Conservation (phyloP, 2,888 invertebrate genomes). For the Eupithecia tripunctaria region DNA sequence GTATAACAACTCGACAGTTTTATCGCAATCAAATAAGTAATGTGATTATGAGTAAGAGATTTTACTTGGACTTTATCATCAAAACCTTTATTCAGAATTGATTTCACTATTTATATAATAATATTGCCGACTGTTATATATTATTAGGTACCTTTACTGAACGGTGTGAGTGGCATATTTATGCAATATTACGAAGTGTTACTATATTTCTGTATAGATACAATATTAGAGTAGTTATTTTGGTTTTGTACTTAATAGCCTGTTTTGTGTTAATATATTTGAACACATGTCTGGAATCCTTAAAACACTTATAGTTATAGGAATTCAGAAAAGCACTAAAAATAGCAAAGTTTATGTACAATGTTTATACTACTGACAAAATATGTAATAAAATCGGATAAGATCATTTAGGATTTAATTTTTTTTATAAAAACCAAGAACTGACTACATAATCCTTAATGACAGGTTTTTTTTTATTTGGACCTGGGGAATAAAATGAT, state of each 20-base stretch:
- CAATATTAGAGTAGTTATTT: constrained; percentile 12
- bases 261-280: neutral
- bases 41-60: neutral
- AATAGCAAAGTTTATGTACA: neutral
- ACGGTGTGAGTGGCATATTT: neutral
- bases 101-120: neutral
- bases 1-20: neutral
- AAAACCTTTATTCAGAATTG: neutral
- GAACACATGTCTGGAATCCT: neutral
- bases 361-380: neutral
- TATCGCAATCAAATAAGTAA: neutral
- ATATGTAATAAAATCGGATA: too few relatives aligned
- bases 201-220: constrained; percentile 11
- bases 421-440: too few relatives aligned
- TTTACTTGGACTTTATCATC: neutral
- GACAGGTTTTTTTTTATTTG: too few relatives aligned
- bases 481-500: too few relatives aligned
- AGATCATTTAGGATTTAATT: too few relatives aligned
- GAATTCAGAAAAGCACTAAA: neutral
- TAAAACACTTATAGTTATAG: neutral
- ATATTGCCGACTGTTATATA: neutral
- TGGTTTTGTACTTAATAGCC: neutral
- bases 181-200: neutral
- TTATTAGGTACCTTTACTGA: neutral
- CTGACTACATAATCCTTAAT: too few relatives aligned